These are phyloP conservation scores for Catamblyrhynchus diadema DNA, from an alignment of 2,797 vertebrate species.

Conservation along the genomic window DNA sequence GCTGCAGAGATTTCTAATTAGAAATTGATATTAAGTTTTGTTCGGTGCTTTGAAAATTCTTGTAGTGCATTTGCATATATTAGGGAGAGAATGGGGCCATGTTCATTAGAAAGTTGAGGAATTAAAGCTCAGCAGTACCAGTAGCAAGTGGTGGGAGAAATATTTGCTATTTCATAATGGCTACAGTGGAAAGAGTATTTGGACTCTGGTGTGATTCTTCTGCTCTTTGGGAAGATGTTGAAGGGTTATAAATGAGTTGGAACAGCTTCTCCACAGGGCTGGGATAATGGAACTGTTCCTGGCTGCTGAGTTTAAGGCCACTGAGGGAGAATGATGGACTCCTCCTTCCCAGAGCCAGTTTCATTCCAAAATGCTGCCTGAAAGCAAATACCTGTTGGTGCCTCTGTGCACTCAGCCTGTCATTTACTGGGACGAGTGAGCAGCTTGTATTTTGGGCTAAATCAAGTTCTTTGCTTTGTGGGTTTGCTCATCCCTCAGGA, in stretches of 20 bases:
- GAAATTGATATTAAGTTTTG: not conserved
- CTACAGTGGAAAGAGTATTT: not conserved
- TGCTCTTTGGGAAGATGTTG: not conserved
- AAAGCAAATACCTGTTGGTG: not conserved
- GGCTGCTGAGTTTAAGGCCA: not conserved
- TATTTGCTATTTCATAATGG: not conserved
- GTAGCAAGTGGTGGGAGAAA: not conserved
- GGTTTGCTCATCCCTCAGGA: not conserved
- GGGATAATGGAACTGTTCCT: not conserved
- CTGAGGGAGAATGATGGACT: not conserved
- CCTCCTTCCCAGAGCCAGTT: not conserved
- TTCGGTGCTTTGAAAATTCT: not conserved
- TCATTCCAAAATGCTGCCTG: not conserved
- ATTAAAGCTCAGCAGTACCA: not conserved
- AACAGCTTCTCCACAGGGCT: not conserved
- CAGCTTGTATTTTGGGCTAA: not conserved
- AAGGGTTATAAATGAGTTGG: not conserved
- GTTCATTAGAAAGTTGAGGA: not conserved
- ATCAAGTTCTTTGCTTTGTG: not conserved
- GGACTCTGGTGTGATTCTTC: not conserved
- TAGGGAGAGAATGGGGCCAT: not conserved
- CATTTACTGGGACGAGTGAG: not conserved
- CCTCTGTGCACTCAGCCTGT: not conserved
- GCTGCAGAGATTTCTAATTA: not conserved
- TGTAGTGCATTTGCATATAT: not conserved